Evolutionary conservation across 2,888 invertebrate species (phyloP).

Genomic region (Hyles lineata): DNA sequence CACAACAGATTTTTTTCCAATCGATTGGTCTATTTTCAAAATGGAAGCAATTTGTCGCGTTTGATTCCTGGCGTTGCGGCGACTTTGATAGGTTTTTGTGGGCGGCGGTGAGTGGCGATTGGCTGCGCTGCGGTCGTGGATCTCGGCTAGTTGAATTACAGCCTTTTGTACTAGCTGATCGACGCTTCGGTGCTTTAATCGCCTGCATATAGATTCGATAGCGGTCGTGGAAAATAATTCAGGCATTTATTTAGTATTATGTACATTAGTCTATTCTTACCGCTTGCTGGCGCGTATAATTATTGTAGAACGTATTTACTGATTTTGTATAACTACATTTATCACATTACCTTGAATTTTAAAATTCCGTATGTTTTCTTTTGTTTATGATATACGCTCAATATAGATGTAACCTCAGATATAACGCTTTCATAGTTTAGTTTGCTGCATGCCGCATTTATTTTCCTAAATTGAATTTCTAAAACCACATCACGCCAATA

Average conservation of each 20-base stretch:
- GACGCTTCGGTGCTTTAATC: slow-evolving; percentile 17
- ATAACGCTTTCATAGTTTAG: too few species aligned
- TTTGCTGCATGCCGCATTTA: too few species aligned
- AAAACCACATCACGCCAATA: not conserved
- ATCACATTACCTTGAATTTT: too few species aligned
- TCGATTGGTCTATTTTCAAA: slow-evolving; percentile 73
- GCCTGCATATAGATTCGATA: not conserved
- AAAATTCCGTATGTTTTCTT: too few species aligned
- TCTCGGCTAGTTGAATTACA: slow-evolving; percentile 56
- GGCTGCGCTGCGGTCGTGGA: slow-evolving; percentile 54
- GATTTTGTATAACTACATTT: too few species aligned
- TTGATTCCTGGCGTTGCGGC: slow-evolving; percentile 70
- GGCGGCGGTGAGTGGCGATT: slow-evolving; percentile 67
- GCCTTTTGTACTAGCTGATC: slow-evolving; percentile 37
- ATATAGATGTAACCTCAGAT: too few species aligned
- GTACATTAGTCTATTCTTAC: too few species aligned
- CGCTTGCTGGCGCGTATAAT: too few species aligned
- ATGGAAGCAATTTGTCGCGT: slow-evolving; percentile 80
- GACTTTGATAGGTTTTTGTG: slow-evolving; percentile 79
- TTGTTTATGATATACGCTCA: too few species aligned
- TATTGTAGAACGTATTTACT: too few species aligned
- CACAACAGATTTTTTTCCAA: slow-evolving; percentile 59
- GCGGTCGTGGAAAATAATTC: not conserved
- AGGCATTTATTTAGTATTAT: not conserved
- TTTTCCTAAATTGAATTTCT: too few species aligned